Conservation (phyloP, 2,113 vertebrate genomes). For the Calyptommatus sinebrachiatus region DNA sequence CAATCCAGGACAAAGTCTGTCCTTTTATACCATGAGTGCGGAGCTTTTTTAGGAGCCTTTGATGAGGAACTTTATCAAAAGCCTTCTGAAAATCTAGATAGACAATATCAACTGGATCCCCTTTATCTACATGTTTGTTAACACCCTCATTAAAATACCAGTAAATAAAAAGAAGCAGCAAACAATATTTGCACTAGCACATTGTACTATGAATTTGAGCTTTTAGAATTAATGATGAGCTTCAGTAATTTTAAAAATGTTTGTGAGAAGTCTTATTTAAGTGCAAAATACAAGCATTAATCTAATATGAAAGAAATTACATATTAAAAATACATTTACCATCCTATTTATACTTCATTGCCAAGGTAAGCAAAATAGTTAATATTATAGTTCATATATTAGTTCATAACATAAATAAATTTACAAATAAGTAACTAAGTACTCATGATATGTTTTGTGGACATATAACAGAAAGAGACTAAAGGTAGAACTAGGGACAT, state of each 20-base stretch:
- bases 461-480: background rate
- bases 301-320: background rate
- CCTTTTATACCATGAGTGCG: no score
- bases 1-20: no score
- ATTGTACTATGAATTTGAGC: background rate
- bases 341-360: background rate
- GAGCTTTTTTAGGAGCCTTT: no score
- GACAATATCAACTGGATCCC: no score
- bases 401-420: background rate
- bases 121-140: no score
- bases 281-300: background rate
- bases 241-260: background rate
- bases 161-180: no score
- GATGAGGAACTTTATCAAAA: no score
- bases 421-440: background rate
- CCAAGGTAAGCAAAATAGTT: background rate
- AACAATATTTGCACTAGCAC: background rate
- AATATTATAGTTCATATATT: no score
- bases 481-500: background rate
- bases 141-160: no score
- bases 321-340: background rate
- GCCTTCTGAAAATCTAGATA: no score
- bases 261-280: background rate
- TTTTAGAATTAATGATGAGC: background rate
- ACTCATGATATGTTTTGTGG: background rate